These are phyloP conservation scores for Microplitis demolitor DNA, from an alignment of 1,140 invertebrate genomes.

Conservation along the genomic window DNA sequence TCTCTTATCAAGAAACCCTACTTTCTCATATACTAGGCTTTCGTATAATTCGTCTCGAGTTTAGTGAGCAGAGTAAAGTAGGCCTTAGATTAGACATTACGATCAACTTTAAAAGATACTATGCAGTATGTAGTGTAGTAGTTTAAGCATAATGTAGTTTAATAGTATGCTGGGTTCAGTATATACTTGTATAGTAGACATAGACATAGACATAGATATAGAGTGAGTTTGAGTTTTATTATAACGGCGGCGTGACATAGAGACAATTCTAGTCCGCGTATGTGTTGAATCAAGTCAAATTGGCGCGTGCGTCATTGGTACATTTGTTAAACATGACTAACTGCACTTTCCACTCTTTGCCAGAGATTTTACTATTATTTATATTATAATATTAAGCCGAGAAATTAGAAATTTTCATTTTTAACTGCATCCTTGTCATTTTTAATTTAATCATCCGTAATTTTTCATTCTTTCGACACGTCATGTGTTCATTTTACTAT, in stretches of 20 bases:
- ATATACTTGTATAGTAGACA: too few relatives aligned
- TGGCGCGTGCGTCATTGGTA: conserved; percentile 36
- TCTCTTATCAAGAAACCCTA: conserved; percentile 10
- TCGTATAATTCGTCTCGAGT: neutral
- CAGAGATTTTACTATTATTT: neutral
- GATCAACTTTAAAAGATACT: too few relatives aligned
- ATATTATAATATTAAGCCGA: neutral
- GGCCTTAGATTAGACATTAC: neutral
- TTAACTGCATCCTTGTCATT: too few relatives aligned
- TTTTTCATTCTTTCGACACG: too few relatives aligned
- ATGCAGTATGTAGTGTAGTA: neutral
- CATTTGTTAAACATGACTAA: conserved; percentile 37
- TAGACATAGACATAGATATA: too few relatives aligned
- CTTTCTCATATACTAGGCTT: conserved; percentile 1
- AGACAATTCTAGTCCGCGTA: neutral
- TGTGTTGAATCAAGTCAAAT: conserved; percentile 25
- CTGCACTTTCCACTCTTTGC: conserved; percentile 33
- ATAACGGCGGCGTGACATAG: neutral
- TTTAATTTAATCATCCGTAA: too few relatives aligned
- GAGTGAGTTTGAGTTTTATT: neutral
- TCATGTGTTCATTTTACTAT: too few relatives aligned
- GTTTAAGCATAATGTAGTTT: too few relatives aligned
- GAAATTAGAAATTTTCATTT: neutral
- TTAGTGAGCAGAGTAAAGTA: neutral
- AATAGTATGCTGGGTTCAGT: too few relatives aligned